A percentile compares a stretch with the other conserved stretches of the same genome.
phyloP scores from a whole-genome alignment of 2,888 invertebrate species.

The Sarcophaga caerulescens region DNA sequence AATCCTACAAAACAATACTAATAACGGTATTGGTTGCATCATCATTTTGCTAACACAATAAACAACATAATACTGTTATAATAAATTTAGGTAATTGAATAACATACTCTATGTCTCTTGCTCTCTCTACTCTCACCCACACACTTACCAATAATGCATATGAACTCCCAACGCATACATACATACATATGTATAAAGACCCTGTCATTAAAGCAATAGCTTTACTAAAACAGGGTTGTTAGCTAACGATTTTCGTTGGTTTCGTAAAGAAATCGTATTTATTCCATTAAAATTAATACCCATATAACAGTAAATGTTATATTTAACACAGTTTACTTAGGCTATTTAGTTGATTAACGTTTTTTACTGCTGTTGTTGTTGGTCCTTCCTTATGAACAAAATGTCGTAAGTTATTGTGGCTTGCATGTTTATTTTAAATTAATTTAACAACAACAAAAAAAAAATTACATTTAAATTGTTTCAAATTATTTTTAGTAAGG shows the following conservation, averaged over 20 bases:
- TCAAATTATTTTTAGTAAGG: slow-evolving; percentile 15
- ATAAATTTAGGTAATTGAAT: background rate
- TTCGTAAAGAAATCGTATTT: too few species aligned
- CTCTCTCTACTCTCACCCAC: background rate
- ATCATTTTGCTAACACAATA: background rate
- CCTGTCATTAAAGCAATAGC: background rate
- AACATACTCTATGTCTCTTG: background rate
- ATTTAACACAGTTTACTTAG: too few species aligned
- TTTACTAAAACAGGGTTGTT: too few species aligned
- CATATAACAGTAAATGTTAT: too few species aligned
- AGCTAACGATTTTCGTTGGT: too few species aligned
- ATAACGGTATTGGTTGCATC: too few species aligned
- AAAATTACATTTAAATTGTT: slow-evolving; percentile 49
- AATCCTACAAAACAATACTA: too few species aligned
- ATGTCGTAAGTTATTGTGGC: background rate
- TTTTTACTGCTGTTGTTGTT: too few species aligned
- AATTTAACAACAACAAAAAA: slow-evolving; percentile 28
- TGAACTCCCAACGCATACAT: background rate
- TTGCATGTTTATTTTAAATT: slow-evolving; percentile 48
- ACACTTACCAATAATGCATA: too few species aligned
- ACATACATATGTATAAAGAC: background rate
- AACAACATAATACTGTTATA: background rate
- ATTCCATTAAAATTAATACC: too few species aligned
- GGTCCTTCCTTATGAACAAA: background rate
- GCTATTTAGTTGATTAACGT: background rate